A percentile compares a stretch with the other conserved stretches of the same genome.
Conservation (phyloP, 2,113 vertebrate species). For the Nibea coibor region DNA sequence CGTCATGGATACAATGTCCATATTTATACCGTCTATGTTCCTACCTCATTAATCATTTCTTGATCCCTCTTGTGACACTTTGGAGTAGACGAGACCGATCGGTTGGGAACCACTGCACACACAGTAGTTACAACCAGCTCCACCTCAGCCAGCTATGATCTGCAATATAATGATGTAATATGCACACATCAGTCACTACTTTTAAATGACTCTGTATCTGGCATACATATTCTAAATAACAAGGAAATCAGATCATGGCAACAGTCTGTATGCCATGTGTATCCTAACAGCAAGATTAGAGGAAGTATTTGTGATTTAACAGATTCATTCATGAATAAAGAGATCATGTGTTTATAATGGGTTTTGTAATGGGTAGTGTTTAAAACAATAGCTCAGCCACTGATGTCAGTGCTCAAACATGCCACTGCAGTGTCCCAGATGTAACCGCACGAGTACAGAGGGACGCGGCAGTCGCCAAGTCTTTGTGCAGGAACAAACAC, state of each 20-base stretch:
- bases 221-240: not conserved
- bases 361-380: conserved; percentile 17
- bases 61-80: not conserved
- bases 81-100: not conserved
- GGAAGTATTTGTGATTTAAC: conserved; percentile 2
- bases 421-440: conserved; percentile 53
- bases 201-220: not conserved
- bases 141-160: not conserved
- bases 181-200: not conserved
- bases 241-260: not conserved
- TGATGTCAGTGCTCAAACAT: conserved; percentile 70
- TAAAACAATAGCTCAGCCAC: conserved; percentile 37
- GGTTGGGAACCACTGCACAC: not conserved
- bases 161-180: not conserved
- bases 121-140: not conserved
- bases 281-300: not conserved
- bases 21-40: too few species aligned
- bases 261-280: not conserved
- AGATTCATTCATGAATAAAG: conserved; percentile 18
- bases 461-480: conserved; percentile 29
- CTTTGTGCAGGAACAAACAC: conserved; percentile 42
- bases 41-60: not conserved
- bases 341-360: conserved; percentile 24
- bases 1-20: too few species aligned
- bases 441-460: conserved; percentile 40